Base-by-base conservation (phyloP, 2,888 invertebrate genomes). In the Uloborus plumipes region DNA sequence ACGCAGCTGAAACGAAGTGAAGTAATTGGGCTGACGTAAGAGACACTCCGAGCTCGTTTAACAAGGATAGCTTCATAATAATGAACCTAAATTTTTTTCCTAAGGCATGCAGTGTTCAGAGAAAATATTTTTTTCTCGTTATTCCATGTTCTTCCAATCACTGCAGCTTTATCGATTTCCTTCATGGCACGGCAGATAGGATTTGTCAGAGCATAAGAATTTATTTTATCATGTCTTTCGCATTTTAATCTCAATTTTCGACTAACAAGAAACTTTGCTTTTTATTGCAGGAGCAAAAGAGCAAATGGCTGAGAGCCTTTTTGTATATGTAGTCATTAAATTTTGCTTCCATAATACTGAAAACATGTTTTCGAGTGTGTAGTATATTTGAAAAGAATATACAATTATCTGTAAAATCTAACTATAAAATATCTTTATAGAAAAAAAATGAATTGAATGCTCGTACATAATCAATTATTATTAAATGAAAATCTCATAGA, bases 1-100 rank as follows among this genome's bases (percentile, higher is more conserved):
- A 80, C 79, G 79, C 73, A 80, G 69, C 73, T 53, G 73, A 72
- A 80, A 62, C 67, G 79, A 80, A 73, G 79, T 80, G 79, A 80
- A 80, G 73, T 80, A 80, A 80, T 80, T 80, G 79, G 79, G 73
- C 79, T 80, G 79, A 67, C 79, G 79, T 80, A 72, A 73, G 79
- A 80, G 73, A 73, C 59, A 72, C 72, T 59, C 78, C 39, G 64
- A 31, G 49, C 59, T 55, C 61, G 55, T 39, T 69, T 81, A 81
- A 81, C 80, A 65, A 81, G 74, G 80, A 69, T 58, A 50, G 51
- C 74, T 69, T 62, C 70, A 75, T 74, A 74, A 74, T 81, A 81
- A 81, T 81, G 80, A 81, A 70, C 70, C 69, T 59, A 18, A 20
- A 55, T 66, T 26, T 58, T 59, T 66, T 62, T 69, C 59, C 47